Conservation (phyloP, 2,888 invertebrate genomes). For the Nephrotoma guestfalica region DNA sequence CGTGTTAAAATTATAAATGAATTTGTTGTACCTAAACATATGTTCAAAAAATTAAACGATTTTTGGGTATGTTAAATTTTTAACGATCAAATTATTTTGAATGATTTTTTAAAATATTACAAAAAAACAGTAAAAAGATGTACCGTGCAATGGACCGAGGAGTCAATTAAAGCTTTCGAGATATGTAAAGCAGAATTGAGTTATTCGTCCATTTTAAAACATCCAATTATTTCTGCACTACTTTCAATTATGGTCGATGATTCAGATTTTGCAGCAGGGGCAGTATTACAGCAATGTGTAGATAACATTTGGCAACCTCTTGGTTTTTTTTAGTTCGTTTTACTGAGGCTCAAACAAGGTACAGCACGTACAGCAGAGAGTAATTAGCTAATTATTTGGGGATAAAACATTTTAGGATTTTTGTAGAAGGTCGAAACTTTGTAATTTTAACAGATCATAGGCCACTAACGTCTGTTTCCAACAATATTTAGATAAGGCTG, state of each 20-base stretch:
- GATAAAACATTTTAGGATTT: too few relatives aligned
- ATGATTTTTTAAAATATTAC: neutral
- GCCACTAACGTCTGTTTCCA: too few relatives aligned
- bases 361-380: too few relatives aligned
- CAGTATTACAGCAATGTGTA: too few relatives aligned
- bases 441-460: too few relatives aligned
- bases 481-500: too few relatives aligned
- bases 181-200: neutral
- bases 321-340: too few relatives aligned
- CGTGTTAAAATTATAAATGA: neutral
- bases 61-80: neutral
- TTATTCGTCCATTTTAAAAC: neutral
- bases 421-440: too few relatives aligned
- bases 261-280: slow-evolving; percentile 24
- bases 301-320: too few relatives aligned
- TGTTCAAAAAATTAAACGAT: neutral
- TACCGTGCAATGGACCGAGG: neutral
- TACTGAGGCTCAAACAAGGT: too few relatives aligned
- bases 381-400: too few relatives aligned
- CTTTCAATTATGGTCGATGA: slow-evolving; percentile 14
- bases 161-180: neutral
- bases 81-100: neutral
- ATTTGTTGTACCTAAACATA: neutral
- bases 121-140: slow-evolving; percentile 2
- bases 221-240: neutral